A percentile compares a stretch with the other conserved stretches of the same genome.
Evolutionary conservation across 2,888 invertebrate species (phyloP).

Genomic region (Rhamphomyia laevipes): DNA sequence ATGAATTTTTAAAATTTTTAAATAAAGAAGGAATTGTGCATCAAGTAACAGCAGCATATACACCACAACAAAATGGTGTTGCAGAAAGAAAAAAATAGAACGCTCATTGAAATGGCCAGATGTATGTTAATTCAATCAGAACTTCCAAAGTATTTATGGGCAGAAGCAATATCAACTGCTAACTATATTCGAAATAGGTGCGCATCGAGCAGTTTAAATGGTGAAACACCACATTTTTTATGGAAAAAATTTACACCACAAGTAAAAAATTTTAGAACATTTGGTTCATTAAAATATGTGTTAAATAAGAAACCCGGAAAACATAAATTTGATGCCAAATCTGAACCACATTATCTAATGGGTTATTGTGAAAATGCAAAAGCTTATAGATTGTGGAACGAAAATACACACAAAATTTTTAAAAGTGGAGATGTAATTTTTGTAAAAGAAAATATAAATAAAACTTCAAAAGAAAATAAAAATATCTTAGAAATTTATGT

Average conservation of each 20-base stretch:
- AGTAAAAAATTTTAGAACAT: background rate
- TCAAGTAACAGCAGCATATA: slow-evolving; percentile 1
- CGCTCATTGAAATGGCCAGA: background rate
- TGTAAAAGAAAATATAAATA: background rate
- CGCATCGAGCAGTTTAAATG: background rate
- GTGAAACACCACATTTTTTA: background rate
- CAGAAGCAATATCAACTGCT: background rate
- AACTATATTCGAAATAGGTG: background rate
- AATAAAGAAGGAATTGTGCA: background rate
- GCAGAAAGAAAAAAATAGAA: background rate
- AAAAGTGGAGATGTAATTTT: background rate
- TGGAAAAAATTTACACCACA: background rate
- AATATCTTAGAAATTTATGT: background rate
- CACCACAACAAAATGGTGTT: slow-evolving; percentile 1
- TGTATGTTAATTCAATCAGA: background rate
- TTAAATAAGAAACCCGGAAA: slow-evolving; percentile 2
- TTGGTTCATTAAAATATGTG: background rate
- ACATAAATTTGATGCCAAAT: slow-evolving; percentile 13
- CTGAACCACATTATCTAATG: background rate
- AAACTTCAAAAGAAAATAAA: background rate
- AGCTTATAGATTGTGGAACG: background rate
- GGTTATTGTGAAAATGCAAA: slow-evolving; percentile 1
- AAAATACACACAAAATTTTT: background rate
- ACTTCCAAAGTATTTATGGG: background rate
- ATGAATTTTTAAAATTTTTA: background rate